Evolutionary conservation across 2,888 invertebrate species (phyloP).

Genomic region (Pseudococcus jackbeardsleyi): DNA sequence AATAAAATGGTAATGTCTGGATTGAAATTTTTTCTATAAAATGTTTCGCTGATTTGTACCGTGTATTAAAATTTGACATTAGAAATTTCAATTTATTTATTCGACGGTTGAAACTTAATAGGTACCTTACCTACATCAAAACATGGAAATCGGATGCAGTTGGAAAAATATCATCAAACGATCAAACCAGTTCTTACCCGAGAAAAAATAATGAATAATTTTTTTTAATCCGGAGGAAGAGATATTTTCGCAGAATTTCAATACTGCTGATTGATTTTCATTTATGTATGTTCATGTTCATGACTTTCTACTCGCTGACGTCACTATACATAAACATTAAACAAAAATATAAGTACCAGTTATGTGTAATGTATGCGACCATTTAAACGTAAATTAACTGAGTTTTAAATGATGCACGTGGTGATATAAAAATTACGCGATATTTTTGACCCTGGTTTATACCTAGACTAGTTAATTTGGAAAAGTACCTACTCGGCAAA

Average conservation of each 20-base stretch:
- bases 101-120: no score
- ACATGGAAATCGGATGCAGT: background rate
- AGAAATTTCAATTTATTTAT: background rate
- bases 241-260: background rate
- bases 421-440: background rate
- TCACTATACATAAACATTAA: background rate
- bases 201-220: background rate
- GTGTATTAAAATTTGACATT: background rate
- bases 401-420: background rate
- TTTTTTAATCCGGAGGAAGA: background rate
- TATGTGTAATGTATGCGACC: background rate
- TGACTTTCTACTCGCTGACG: constrained; percentile 19
- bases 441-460: background rate
- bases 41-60: background rate
- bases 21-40: background rate
- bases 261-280: constrained; percentile 21
- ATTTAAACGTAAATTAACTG: background rate
- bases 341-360: background rate
- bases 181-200: background rate
- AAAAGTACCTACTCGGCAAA: no score
- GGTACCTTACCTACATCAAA: background rate
- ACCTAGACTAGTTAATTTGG: background rate
- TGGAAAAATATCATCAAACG: background rate
- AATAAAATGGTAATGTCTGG: background rate
- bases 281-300: constrained; percentile 25